Evolutionary conservation across 2,113 vertebrate genomes (phyloP).

Genomic region (Cololabis saira): DNA sequence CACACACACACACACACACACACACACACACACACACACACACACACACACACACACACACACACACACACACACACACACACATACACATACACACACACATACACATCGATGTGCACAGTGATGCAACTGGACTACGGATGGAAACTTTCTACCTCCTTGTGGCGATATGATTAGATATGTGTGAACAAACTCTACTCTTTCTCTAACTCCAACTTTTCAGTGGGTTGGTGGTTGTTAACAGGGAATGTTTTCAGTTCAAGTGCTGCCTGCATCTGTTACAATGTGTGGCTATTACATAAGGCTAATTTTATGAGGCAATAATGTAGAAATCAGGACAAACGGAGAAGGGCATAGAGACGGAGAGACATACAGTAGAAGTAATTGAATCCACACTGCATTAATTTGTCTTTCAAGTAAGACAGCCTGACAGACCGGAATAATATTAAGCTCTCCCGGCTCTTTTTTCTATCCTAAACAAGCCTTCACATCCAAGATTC

Average conservation of each 20-base stretch:
- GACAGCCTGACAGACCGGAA: conserved; percentile 35
- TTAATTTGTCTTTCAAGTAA: conserved; percentile 57
- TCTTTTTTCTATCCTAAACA: conserved; percentile 31
- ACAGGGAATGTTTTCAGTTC: too few relatives aligned
- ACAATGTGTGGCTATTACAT: conserved; percentile 6
- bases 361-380: conserved; percentile 27
- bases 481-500: conserved; percentile 25
- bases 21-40: conserved; percentile 7
- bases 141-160: not conserved
- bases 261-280: not conserved
- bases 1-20: conserved; percentile 12
- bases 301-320: conserved; percentile 15
- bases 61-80: conserved; percentile 4
- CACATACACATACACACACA: too few relatives aligned
- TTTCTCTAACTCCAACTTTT: not conserved
- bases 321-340: not conserved
- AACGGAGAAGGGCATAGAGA: conserved; percentile 4
- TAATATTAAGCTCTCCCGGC: conserved; percentile 58
- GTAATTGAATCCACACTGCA: conserved; percentile 45
- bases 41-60: conserved; percentile 9
- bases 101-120: too few relatives aligned
- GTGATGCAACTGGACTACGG: not conserved
- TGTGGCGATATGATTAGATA: not conserved
- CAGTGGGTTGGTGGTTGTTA: too few relatives aligned
- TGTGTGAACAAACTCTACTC: not conserved